Evolutionary conservation across 2,888 invertebrate species (phyloP).

Genomic region (Subacronicta megacephala): DNA sequence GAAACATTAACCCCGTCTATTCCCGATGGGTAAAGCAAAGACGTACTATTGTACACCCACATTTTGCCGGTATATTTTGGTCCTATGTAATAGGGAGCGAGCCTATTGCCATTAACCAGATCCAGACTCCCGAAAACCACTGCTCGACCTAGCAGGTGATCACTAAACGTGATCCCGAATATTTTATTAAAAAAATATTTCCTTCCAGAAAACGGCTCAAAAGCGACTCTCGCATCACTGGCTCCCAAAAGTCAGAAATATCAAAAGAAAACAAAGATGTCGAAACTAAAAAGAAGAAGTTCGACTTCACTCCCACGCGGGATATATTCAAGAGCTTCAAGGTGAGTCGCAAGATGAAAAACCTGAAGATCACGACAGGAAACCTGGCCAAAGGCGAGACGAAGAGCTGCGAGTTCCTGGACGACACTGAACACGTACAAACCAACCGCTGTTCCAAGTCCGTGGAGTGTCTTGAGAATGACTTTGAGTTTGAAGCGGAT

Average conservation of each 20-base stretch:
- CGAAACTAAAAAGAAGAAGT: slow-evolving; percentile 84
- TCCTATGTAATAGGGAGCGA: no score
- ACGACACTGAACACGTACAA: slow-evolving; percentile 73
- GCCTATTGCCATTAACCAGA: no score
- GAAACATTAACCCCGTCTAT: no score
- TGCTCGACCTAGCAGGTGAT: no score
- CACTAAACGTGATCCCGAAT: no score
- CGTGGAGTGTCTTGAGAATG: slow-evolving; percentile 79
- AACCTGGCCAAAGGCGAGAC: slow-evolving; percentile 76
- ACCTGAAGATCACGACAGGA: slow-evolving; percentile 72
- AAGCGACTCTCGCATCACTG: slow-evolving; percentile 82
- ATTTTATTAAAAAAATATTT: not conserved
- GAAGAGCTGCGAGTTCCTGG: slow-evolving; percentile 85
- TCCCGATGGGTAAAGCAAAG: no score
- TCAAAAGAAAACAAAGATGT: slow-evolving; percentile 79
- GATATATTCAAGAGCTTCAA: slow-evolving; percentile 86
- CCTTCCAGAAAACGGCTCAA: slow-evolving; percentile 81
- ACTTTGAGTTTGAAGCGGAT: slow-evolving; percentile 71
- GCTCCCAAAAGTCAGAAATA: slow-evolving; percentile 77
- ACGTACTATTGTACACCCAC: no score
- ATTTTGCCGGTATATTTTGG: no score
- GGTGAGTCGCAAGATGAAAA: slow-evolving; percentile 81
- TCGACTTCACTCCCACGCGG: slow-evolving; percentile 84
- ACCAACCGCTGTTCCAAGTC: slow-evolving; percentile 80
- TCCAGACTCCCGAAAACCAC: no score